A percentile compares a stretch with the other conserved stretches of the same genome.
phyloP scores from a whole-genome alignment of 2,797 vertebrate species.

The Chloroceryle inda region DNA sequence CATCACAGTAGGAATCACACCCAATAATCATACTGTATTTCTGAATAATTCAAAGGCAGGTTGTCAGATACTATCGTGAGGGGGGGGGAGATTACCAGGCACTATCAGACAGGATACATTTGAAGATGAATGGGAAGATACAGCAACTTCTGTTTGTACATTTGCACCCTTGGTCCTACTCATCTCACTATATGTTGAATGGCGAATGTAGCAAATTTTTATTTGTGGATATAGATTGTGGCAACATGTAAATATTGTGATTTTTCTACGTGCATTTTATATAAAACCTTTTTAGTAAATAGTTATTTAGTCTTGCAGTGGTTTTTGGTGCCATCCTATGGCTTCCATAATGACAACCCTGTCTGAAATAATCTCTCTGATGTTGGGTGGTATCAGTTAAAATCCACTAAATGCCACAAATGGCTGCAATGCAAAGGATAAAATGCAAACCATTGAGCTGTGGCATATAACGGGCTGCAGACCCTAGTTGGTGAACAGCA shows the following conservation, averaged over 20 bases:
- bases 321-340: not conserved
- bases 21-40: not conserved
- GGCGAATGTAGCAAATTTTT: constrained; percentile 55
- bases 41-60: not conserved
- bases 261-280: constrained; percentile 53
- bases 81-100: not conserved
- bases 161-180: not conserved
- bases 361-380: not conserved
- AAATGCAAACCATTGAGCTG: not conserved
- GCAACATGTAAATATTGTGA: not conserved
- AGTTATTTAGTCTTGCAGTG: not conserved
- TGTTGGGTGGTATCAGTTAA: not conserved
- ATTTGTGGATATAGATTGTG: not conserved
- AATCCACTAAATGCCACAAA: not conserved
- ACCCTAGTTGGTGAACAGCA: not conserved
- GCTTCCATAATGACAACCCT: not conserved
- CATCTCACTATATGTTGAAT: constrained; percentile 14
- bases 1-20: not conserved
- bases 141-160: not conserved
- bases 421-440: not conserved
- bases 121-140: not conserved
- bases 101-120: not conserved
- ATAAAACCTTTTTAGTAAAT: constrained; percentile 42
- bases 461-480: not conserved
- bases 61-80: not conserved